Evolutionary conservation across 2,113 vertebrate genomes (phyloP).

Genomic region (Monarcha castaneiventris): DNA sequence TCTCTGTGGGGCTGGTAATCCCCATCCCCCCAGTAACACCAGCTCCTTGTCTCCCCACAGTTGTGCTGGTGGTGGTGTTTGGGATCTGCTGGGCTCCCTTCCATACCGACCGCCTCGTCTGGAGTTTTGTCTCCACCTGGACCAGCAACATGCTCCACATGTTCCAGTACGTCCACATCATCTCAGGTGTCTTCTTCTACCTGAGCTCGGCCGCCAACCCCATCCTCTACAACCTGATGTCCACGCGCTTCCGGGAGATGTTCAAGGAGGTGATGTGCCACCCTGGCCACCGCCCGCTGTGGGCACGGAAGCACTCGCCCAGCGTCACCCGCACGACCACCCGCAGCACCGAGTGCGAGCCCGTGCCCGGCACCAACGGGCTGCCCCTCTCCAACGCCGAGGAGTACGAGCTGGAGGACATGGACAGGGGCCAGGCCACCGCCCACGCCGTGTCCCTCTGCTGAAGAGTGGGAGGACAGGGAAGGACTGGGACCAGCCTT

Average conservation of each 20-base stretch:
- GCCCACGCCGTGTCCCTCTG: slow-evolving; percentile 7
- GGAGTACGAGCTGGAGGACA: slow-evolving; percentile 17
- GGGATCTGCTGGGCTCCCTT: slow-evolving; percentile 95
- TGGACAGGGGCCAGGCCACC: background rate
- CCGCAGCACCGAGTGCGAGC: slow-evolving; percentile 82
- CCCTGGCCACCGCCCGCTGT: background rate
- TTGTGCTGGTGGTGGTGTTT: slow-evolving; percentile 89
- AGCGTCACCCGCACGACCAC: slow-evolving; percentile 80
- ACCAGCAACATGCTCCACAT: slow-evolving; percentile 74
- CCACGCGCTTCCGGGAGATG: slow-evolving; percentile 90
- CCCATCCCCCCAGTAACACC: background rate
- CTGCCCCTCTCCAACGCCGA: slow-evolving; percentile 18
- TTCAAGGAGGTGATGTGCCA: slow-evolving; percentile 88
- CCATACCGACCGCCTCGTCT: slow-evolving; percentile 90
- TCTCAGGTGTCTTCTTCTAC: slow-evolving; percentile 92
- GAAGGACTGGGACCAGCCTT: background rate
- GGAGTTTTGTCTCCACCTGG: slow-evolving; percentile 86
- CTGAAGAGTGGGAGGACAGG: background rate
- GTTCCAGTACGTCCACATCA: slow-evolving; percentile 84
- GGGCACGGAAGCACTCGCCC: slow-evolving; percentile 60
- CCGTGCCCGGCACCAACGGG: slow-evolving; percentile 42
- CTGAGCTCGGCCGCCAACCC: slow-evolving; percentile 89
- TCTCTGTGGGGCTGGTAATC: background rate
- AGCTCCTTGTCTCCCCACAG: slow-evolving; percentile 47
- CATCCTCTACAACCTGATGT: slow-evolving; percentile 94